These are phyloP conservation scores for Platycercus adscitus DNA, from an alignment of 2,113 vertebrate genomes.

Conservation along the genomic window DNA sequence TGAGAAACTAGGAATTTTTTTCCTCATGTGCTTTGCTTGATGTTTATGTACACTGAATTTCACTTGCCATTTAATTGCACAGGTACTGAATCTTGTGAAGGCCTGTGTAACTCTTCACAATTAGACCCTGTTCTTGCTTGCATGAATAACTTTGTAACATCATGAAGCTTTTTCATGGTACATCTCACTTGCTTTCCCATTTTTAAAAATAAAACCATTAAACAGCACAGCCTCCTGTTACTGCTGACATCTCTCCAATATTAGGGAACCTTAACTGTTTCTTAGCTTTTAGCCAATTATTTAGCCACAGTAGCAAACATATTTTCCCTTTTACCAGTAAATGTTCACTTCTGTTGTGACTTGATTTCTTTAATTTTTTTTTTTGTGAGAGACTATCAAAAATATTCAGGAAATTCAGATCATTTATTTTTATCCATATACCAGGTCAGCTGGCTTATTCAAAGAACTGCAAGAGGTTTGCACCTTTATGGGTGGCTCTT, in stretches of 20 bases:
- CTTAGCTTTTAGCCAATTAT: neutral
- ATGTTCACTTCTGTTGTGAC: neutral
- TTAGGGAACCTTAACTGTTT: neutral
- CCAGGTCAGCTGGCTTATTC: neutral
- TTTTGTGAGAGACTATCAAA: neutral
- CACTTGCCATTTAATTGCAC: neutral
- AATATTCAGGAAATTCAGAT: neutral
- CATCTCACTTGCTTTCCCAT: neutral
- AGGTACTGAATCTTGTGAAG: neutral
- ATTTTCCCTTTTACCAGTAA: neutral
- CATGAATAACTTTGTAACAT: neutral
- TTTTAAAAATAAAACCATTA: neutral
- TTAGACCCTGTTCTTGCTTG: neutral
- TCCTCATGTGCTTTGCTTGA: neutral
- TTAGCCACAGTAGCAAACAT: neutral
- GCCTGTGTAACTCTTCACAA: neutral
- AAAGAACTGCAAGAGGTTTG: neutral
- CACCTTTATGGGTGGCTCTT: neutral
- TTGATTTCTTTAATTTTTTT: neutral
- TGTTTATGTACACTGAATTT: neutral
- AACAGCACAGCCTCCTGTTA: neutral
- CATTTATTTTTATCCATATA: neutral
- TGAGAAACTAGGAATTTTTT: neutral
- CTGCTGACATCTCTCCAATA: neutral
- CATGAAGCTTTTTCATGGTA: neutral